Evolutionary conservation across 1,140 invertebrate species (phyloP).

Genomic region (Drosophila miranda): DNA sequence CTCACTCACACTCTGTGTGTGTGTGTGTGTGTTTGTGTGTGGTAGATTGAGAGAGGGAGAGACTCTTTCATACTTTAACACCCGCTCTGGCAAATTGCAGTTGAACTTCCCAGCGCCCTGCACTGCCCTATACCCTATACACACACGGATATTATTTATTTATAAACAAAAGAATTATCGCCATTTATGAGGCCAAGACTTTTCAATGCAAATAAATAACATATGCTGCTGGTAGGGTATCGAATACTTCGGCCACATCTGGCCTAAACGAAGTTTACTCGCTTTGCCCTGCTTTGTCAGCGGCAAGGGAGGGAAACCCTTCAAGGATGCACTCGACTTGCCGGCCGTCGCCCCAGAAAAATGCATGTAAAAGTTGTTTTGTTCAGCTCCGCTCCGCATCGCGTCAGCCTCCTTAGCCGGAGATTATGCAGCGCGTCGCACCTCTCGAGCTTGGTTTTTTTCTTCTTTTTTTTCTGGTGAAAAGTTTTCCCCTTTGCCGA

Average conservation of each 20-base stretch:
- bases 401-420: not conserved
- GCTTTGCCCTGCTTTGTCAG: too few species aligned
- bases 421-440: not conserved
- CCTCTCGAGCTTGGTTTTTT: not conserved
- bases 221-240: too few species aligned
- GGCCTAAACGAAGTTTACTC: too few species aligned
- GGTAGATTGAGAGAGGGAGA: conserved; percentile 6
- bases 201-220: too few species aligned
- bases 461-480: too few species aligned
- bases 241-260: too few species aligned
- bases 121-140: not conserved
- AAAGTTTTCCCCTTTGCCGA: not conserved
- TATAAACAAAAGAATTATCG: too few species aligned
- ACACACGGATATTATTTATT: too few species aligned
- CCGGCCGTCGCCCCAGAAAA: conserved; percentile 18
- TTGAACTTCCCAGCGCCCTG: conserved; percentile 19
- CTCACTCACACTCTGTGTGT: not conserved
- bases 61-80: conserved; percentile 32
- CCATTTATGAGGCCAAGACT: too few species aligned
- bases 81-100: not conserved
- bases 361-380: conserved; percentile 1
- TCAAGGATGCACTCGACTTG: conserved; percentile 46
- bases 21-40: not conserved
- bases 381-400: not conserved
- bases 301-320: conserved; percentile 31